A percentile compares a stretch with the other conserved stretches of the same genome.
These are phyloP conservation scores for Myopa tessellatipennis DNA, from an alignment of 2,888 invertebrate species.

Conservation along the genomic window DNA sequence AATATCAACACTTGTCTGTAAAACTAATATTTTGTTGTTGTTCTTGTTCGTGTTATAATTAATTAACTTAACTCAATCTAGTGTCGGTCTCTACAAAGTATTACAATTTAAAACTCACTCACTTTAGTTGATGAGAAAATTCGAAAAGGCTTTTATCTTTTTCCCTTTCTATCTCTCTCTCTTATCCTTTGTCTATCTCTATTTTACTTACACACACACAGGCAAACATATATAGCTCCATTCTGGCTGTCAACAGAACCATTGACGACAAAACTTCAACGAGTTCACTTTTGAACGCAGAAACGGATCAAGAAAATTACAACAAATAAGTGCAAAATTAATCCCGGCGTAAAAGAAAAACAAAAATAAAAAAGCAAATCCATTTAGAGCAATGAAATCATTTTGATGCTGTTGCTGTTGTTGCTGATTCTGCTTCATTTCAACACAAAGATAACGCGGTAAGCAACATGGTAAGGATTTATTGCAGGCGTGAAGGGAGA, in stretches of 20 bases:
- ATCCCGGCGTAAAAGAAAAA: slow-evolving; percentile 16
- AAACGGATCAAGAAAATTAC: slow-evolving; percentile 15
- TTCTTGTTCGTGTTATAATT: too few species aligned
- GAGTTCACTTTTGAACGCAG: slow-evolving; percentile 12
- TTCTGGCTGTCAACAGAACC: slow-evolving; percentile 26
- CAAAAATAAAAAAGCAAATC: not conserved
- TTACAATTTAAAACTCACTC: too few species aligned
- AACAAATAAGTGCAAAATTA: slow-evolving; percentile 37
- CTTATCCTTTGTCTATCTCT: not conserved
- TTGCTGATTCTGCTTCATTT: not conserved
- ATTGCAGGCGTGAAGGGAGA: slow-evolving; percentile 44
- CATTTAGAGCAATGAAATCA: slow-evolving; percentile 3
- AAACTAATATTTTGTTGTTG: too few species aligned
- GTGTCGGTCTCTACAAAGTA: too few species aligned
- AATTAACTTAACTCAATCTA: too few species aligned
- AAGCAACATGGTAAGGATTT: slow-evolving; percentile 52
- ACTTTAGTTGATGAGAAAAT: too few species aligned
- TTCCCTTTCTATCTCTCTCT: too few species aligned
- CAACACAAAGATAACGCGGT: not conserved
- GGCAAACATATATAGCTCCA: not conserved
- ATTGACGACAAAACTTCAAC: slow-evolving; percentile 12
- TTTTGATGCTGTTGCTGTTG: slow-evolving; percentile 46
- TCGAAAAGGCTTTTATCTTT: too few species aligned
- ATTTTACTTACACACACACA: too few species aligned
- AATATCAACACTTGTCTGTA: too few species aligned